A percentile compares a stretch with the other conserved stretches of the same genome.
These are phyloP conservation scores for Hirtodrosophila cameraria DNA, from an alignment of 2,888 invertebrate genomes.

Conservation along the genomic window DNA sequence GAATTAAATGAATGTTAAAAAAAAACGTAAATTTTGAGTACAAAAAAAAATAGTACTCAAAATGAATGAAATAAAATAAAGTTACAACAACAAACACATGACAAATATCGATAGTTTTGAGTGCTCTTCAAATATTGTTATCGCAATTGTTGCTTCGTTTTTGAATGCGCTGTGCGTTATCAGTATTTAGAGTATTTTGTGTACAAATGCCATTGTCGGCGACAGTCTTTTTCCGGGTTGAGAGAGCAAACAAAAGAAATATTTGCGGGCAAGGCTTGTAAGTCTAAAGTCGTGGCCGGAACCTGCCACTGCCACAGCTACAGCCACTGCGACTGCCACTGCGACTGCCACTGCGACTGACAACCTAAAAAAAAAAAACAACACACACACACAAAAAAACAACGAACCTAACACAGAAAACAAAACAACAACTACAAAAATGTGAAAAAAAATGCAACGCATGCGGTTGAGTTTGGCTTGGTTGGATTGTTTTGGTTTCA, in stretches of 20 bases:
- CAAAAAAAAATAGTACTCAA: too few relatives aligned
- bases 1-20: too few relatives aligned
- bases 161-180: conserved; percentile 8
- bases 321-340: conserved; percentile 12
- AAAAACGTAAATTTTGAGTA: too few relatives aligned
- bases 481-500: conserved; percentile 23
- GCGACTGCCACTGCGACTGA: conserved; percentile 22
- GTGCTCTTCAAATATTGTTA: too few relatives aligned
- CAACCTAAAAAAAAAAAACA: conserved; percentile 14
- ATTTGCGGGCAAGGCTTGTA: conserved; percentile 43
- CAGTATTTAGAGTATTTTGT: conserved; percentile 3
- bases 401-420: not conserved
- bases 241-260: conserved; percentile 39
- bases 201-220: conserved; percentile 27
- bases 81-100: too few relatives aligned
- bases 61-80: too few relatives aligned
- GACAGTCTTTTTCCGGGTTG: conserved; percentile 24
- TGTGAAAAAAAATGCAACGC: conserved; percentile 31
- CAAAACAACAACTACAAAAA: not conserved
- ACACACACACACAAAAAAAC: too few relatives aligned
- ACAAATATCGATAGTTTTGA: too few relatives aligned
- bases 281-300: conserved; percentile 40
- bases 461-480: conserved; percentile 17
- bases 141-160: too few relatives aligned
- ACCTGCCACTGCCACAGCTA: conserved; percentile 22